A percentile compares a stretch with the other conserved stretches of the same genome.
Conservation (phyloP, 2,113 vertebrate genomes). For the Tyrannus savana region DNA sequence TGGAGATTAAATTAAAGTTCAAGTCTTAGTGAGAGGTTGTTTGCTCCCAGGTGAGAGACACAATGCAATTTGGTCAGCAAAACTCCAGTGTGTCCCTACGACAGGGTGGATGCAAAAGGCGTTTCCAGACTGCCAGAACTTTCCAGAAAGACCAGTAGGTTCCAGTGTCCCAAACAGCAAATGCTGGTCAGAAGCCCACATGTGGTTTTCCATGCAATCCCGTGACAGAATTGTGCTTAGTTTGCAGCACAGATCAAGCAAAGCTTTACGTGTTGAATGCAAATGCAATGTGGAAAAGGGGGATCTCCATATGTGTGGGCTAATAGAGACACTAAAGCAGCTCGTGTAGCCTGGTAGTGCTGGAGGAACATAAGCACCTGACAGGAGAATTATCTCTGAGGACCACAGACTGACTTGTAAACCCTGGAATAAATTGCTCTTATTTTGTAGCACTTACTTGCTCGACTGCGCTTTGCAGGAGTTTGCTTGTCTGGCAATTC, state of each 20-base stretch:
- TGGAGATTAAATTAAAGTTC: background rate
- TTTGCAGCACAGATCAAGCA: background rate
- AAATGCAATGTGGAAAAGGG: background rate
- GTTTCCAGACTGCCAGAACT: background rate
- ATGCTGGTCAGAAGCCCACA: background rate
- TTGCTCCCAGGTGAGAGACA: background rate
- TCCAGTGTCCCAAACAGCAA: background rate
- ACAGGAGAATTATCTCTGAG: background rate
- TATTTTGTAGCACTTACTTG: background rate
- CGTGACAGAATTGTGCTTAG: accelerated
- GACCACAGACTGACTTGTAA: background rate
- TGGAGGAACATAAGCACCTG: background rate
- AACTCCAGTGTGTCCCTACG: background rate
- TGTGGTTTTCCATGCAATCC: background rate
- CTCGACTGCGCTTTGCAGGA: background rate
- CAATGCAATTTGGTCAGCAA: accelerated
- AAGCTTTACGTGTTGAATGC: background rate
- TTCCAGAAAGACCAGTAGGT: background rate
- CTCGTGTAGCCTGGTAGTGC: background rate
- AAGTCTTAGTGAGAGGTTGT: background rate
- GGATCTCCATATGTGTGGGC: background rate
- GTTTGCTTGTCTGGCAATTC: background rate
- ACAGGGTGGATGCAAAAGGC: background rate
- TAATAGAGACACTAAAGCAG: background rate
- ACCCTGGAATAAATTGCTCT: background rate